Evolutionary conservation across 2,113 vertebrate genomes (phyloP), one percentile per base, ranked within the genome.

Genomic region (Merops nubicus): DNA sequence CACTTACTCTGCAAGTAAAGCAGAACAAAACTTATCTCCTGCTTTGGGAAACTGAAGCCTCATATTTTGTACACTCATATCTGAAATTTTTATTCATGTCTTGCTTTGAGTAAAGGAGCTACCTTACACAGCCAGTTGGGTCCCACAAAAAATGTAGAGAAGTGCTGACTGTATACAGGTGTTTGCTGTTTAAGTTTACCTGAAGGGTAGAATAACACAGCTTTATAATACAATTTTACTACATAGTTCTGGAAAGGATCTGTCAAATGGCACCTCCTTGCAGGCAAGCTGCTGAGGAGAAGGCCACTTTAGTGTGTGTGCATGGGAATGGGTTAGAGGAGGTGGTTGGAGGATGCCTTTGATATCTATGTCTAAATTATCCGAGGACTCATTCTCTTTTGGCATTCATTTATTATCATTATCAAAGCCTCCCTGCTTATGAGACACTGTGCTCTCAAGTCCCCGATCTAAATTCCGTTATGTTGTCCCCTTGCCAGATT

Each of bases 181-280:
- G 2, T 87, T 81, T 81, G 29, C 40, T 81, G 15, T 63, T 85
- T 42, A 59, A 36, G 5, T 63, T 85, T 56, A 64, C 79, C 33
- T 29, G 51, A 47, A n/a, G 28, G 26, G 43, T 5, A 60, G 77
- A 82, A 34, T 18, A 34, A 9, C 2, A 4, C 0, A 0, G 11
- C 28, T 34, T 87, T 60, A 17, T 12, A 60, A 45, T 16, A 43
- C 2, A 9, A 18, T 50, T 62, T 45, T 51, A 15, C 12, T 20
- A 1, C 6, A 0, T 11, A 16, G 8, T 36, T 73, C 43, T 48
- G 18, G 15, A 38, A 48, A 72, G 36, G 38, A 36, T 33, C 65
- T 91, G 65, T 70, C 60, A 53, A 63, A 72, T 10, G 7, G 15
- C 36, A 54, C 31, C 34, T 73, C 25, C 14, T 38, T 64, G 54